Percentiles rank a stretch among this genome's conserved stretches.
Conservation (phyloP, 2,888 invertebrate genomes). For the Rhagophthalmus giganteus region DNA sequence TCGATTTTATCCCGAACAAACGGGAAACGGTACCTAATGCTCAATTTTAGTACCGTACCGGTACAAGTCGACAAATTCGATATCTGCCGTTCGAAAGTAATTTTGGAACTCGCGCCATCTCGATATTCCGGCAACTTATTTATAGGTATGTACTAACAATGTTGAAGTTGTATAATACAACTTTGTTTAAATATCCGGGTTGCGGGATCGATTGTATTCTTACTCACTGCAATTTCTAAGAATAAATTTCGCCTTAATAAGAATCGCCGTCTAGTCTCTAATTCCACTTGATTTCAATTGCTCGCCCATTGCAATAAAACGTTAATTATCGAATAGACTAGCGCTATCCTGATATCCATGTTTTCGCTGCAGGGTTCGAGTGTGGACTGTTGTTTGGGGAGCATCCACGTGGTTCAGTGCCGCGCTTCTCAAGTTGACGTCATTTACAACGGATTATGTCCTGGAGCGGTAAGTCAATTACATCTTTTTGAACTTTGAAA, state of each 20-base stretch:
- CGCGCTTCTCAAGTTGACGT: slow-evolving; percentile 13
- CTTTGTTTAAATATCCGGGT: slow-evolving; percentile 1
- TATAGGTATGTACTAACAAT: too few species aligned
- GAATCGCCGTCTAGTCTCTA: slow-evolving; percentile 31
- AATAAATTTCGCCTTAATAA: slow-evolving; percentile 29
- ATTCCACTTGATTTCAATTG: slow-evolving; percentile 32
- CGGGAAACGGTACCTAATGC: too few species aligned
- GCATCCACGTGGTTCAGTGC: slow-evolving; percentile 23
- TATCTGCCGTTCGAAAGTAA: too few species aligned
- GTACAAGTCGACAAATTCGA: too few species aligned
- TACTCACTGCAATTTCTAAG: slow-evolving; percentile 25
- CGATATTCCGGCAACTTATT: too few species aligned
- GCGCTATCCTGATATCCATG: slow-evolving; percentile 21
- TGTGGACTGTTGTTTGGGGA: slow-evolving; percentile 30
- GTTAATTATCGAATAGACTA: slow-evolving; percentile 29
- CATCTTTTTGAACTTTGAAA: too few species aligned
- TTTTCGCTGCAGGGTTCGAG: slow-evolving; percentile 25
- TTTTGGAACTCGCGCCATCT: too few species aligned
- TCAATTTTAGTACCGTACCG: too few species aligned
- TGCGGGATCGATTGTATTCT: slow-evolving; percentile 12
- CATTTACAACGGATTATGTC: slow-evolving; percentile 23
- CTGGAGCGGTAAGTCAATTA: slow-evolving; percentile 15
- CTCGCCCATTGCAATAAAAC: slow-evolving; percentile 32
- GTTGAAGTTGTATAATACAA: slow-evolving; percentile 1
- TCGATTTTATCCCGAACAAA: too few species aligned